phyloP scores from a whole-genome alignment of 2,888 invertebrate species.

The Thumatha senex region DNA sequence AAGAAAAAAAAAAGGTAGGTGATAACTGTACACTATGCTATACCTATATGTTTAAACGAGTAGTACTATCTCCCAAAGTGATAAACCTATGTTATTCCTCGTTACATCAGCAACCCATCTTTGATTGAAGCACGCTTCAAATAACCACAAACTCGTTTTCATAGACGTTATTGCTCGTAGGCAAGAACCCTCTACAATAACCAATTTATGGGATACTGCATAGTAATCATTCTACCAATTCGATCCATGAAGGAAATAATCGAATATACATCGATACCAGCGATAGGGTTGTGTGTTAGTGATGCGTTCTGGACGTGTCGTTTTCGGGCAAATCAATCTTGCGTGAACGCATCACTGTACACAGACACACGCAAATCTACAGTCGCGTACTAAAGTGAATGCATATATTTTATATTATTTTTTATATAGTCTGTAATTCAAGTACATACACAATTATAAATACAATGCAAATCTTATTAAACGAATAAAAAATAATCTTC shows the following conservation, averaged over 20 bases:
- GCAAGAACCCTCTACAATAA: not conserved
- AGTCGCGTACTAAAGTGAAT: slow-evolving; percentile 9
- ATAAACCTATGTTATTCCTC: too few species aligned
- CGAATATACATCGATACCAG: slow-evolving; percentile 19
- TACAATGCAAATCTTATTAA: too few species aligned
- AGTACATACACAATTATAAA: too few species aligned
- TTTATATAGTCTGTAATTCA: too few species aligned
- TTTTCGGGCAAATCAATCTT: slow-evolving; percentile 60
- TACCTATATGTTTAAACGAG: too few species aligned
- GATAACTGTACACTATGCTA: too few species aligned
- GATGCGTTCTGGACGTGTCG: slow-evolving; percentile 33
- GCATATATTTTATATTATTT: too few species aligned
- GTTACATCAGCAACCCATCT: not conserved
- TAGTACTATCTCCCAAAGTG: too few species aligned
- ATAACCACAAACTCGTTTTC: not conserved
- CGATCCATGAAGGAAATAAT: slow-evolving; percentile 18
- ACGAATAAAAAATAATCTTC: too few species aligned
- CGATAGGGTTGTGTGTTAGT: slow-evolving; percentile 32
- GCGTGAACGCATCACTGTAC: slow-evolving; percentile 52
- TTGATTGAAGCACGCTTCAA: not conserved
- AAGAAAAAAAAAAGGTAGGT: too few species aligned
- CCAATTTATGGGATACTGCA: slow-evolving; percentile 4
- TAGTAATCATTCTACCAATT: not conserved
- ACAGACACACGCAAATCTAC: slow-evolving; percentile 33
- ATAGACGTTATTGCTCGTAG: not conserved